Base-by-base conservation (phyloP, 1,140 invertebrate species). In the Littorina saxatilis region DNA sequence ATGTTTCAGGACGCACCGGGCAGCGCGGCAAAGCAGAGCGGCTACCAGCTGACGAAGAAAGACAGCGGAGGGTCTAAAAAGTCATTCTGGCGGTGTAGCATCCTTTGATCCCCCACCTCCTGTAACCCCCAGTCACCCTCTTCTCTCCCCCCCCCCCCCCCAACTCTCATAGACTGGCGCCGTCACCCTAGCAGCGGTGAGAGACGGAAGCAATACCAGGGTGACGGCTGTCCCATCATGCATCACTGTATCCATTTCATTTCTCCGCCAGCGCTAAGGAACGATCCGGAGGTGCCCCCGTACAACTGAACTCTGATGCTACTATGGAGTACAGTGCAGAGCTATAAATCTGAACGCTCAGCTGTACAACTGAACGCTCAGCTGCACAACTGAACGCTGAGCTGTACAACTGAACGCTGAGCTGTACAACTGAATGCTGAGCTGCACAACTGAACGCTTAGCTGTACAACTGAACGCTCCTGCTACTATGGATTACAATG, bases 51-150 rank as follows among this genome's bases (percentile, higher is more conserved):
- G 70, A 75, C 79, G 32, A 81, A 84, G 63, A 88, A 89, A 80
- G 85, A 88, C 50, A 82, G 80, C 40, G 79, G 80, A 66, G 81
- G 84, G 17, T 83, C 84, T 13, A 90, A 91, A 81, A 90, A 88
- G 76, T 87, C 90, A 43, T 85, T 87, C 58, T 91, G 88, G 88
- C 84, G 85, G 80, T 90, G 90, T 87, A 84, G 83, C 70, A 87
- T 91, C 81, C 86, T 91, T 43, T 90, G 89, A 90, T 84, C 37
- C 23, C 37, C 40, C 50, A 20, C 37, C 40, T 29, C 37, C 37
- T 29, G 13, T 23, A 1, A 1, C 66, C 66, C 35, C 66, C 66
- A 47, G 5, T 47, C 7, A 32, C 35, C 37, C 27, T n/a, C 40
- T 17, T 29, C 40, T 23, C 0, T 23, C 66, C 35, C 13, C 32